These are phyloP conservation scores for Scolopax bukidnonensis DNA, from an alignment of 2,797 vertebrate genomes.

Conservation along the genomic window DNA sequence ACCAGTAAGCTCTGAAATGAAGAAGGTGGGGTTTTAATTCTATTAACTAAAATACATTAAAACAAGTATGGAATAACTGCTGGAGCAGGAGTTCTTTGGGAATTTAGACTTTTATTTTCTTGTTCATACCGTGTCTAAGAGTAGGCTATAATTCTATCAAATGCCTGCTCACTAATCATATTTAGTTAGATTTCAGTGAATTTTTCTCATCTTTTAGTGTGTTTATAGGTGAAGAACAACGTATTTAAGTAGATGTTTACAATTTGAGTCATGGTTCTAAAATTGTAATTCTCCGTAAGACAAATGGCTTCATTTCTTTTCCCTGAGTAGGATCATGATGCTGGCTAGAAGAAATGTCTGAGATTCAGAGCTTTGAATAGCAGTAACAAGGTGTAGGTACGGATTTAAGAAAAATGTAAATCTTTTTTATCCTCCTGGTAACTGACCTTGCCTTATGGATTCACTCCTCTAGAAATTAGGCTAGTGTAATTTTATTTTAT, in stretches of 20 bases:
- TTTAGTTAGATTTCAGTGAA: background rate
- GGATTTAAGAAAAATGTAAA: background rate
- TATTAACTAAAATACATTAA: background rate
- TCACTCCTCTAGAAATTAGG: background rate
- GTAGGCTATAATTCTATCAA: background rate
- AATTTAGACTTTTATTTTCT: background rate
- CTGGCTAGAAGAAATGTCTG: background rate
- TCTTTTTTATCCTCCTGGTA: background rate
- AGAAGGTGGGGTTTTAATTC: background rate
- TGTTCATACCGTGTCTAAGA: background rate
- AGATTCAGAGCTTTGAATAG: background rate
- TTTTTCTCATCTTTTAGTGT: background rate
- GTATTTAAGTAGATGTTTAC: background rate
- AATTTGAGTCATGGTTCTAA: background rate
- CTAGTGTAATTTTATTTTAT: slow-evolving; percentile 6
- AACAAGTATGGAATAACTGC: background rate
- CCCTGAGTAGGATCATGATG: background rate
- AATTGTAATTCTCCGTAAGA: background rate
- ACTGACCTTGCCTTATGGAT: background rate
- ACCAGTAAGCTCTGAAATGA: background rate
- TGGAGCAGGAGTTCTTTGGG: background rate
- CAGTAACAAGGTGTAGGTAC: background rate
- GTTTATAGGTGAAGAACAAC: background rate
- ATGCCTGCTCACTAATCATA: background rate
- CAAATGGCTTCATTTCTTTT: background rate